Conservation (phyloP, 2,888 invertebrate species). For the Amphipyra berbera region DNA sequence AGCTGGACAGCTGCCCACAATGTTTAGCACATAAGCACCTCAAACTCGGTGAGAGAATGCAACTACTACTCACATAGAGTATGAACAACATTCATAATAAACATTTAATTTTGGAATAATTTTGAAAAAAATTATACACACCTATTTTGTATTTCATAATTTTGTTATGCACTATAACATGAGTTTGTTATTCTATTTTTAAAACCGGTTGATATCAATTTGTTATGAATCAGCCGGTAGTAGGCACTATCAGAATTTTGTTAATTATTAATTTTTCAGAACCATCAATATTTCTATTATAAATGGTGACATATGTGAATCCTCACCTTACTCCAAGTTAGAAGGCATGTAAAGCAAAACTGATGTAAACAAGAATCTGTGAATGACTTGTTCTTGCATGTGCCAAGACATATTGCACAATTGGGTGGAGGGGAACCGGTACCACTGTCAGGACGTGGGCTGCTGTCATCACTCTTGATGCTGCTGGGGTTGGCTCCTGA, state of each 20-base stretch:
- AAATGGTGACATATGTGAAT: background rate
- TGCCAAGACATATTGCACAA: constrained; percentile 97
- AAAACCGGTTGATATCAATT: constrained; percentile 12
- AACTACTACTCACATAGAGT: too few species aligned
- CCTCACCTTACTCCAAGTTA: constrained; percentile 97
- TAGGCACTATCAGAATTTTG: background rate
- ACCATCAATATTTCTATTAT: too few species aligned
- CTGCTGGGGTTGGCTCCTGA: constrained; percentile 82
- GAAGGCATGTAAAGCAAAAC: constrained; percentile 97
- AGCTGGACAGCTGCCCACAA: too few species aligned
- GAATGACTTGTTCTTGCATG: constrained; percentile 96
- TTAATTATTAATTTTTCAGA: background rate
- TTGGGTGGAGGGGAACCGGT: constrained; percentile 94
- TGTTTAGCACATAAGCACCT: too few species aligned
- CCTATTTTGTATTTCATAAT: background rate
- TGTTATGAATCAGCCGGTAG: constrained; percentile 1
- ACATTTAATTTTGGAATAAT: too few species aligned
- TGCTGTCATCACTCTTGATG: constrained; percentile 86
- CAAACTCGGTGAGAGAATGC: too few species aligned
- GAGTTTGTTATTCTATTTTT: constrained; percentile 3
- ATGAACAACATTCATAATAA: too few species aligned
- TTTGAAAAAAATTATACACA: too few species aligned
- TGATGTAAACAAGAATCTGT: constrained; percentile 98
- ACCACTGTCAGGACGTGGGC: constrained; percentile 78
- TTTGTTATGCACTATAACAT: background rate